phyloP scores from a whole-genome alignment of 1,140 invertebrate genomes.

The Macrosteles quadrilineatus region DNA sequence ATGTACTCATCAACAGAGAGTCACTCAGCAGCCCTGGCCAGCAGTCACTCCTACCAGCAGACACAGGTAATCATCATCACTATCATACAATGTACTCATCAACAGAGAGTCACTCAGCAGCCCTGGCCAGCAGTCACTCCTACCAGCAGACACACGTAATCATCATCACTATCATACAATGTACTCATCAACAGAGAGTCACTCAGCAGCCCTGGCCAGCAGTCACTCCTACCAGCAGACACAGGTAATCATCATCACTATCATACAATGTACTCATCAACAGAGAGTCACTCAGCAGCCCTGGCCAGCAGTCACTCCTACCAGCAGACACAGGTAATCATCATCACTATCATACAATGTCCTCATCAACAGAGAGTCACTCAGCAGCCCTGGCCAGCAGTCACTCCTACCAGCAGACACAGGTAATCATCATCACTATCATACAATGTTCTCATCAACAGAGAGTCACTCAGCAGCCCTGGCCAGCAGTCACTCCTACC shows the following conservation, averaged over 20 bases:
- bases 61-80: neutral
- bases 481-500: too few relatives aligned
- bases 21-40: conserved; percentile 33
- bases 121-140: conserved; percentile 34
- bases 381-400: conserved; percentile 35
- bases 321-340: too few relatives aligned
- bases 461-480: too few relatives aligned
- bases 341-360: too few relatives aligned
- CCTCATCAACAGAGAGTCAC: conserved; percentile 1
- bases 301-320: too few relatives aligned
- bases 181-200: neutral
- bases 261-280: too few relatives aligned
- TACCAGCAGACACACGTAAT: conserved; percentile 11
- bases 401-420: conserved; percentile 24
- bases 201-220: conserved; percentile 35
- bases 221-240: conserved; percentile 22
- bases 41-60: conserved; percentile 28
- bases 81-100: too few relatives aligned
- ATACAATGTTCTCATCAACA: too few relatives aligned
- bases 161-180: too few relatives aligned
- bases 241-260: neutral
- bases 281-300: too few relatives aligned
- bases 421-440: neutral
- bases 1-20: conserved; percentile 5
- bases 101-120: conserved; percentile 16